Percentiles rank a stretch among this genome's conserved stretches.
phyloP scores from a whole-genome alignment of 2,113 vertebrate genomes.

The Gopherus flavomarginatus region DNA sequence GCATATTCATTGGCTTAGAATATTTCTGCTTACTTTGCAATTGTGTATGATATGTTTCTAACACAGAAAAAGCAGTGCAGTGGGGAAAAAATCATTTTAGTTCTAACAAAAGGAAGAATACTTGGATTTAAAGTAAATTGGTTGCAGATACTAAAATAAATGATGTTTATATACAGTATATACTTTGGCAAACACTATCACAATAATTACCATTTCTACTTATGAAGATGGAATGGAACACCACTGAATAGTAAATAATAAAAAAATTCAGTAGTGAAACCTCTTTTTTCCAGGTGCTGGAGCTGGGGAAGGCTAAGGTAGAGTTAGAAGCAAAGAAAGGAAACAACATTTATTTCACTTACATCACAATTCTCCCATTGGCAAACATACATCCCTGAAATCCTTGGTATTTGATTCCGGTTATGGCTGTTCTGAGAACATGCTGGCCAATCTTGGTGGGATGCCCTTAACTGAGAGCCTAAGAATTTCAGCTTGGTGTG shows the following conservation, averaged over 20 bases:
- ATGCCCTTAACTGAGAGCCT: constrained; percentile 69
- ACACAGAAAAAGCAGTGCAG: neutral
- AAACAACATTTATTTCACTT: constrained; percentile 29
- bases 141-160: neutral
- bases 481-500: constrained; percentile 79
- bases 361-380: constrained; percentile 84
- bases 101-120: neutral
- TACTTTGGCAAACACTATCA: neutral
- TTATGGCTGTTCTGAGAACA: constrained; percentile 74
- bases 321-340: neutral
- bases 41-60: neutral
- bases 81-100: neutral
- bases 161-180: neutral
- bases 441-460: constrained; percentile 69
- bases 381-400: constrained; percentile 72
- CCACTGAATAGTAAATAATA: neutral
- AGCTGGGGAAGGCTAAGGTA: neutral
- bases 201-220: neutral
- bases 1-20: neutral
- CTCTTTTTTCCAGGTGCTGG: neutral
- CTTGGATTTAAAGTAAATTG: neutral
- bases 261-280: neutral
- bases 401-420: constrained; percentile 78
- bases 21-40: neutral
- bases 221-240: rapidly evolving